Evolutionary conservation across 2,888 invertebrate species (phyloP), one percentile per base, ranked within the genome.

Genomic region (Prostheceraeus crozeri): DNA sequence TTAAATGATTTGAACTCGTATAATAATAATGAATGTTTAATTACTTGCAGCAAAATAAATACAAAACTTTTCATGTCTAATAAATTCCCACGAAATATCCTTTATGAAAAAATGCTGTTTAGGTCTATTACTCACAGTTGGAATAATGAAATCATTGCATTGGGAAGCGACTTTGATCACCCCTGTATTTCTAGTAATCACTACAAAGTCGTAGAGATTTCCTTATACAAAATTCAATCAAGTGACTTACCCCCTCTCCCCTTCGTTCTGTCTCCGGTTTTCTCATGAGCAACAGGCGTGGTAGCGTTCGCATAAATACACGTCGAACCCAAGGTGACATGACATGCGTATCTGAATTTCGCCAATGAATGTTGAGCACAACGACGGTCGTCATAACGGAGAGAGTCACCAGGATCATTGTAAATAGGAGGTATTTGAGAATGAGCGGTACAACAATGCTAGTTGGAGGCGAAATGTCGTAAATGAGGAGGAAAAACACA

Each of bases 281-380:
- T 48, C 54, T 57, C 84, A 90, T 90, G 68, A 88, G 87, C 62
- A 90, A 81, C 68, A 91, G 81, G 69, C 89, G 81, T 14, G 91
- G 91, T 68, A 91, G 81, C 70, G 89, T 86, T 77, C 91, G 89
- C 67, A 89, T 88, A 78, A 90, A 90, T 60, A 91, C 86, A 66
- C 87, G 81, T 72, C 88, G 86, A 62, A 93, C 89, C 91, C 91
- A 93, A 11, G 88, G 88, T 63, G 91, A 87, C 91, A 93, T 91
- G 72, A 84, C 84, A 79, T 93, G 91, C 55, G 93, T 96, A 78
- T 94, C 90, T 54, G 93, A 91, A 58, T 90, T 90, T 52, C 93
- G 85, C 78, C 91, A 93, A 81, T 93, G 91, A 63, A 90, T 89
- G 77, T 93, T 93, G 64, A 93, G 82, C 55, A 91, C 90, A 67